Conservation (phyloP, 2,797 vertebrate species). For the Holocentrus rufus region DNA sequence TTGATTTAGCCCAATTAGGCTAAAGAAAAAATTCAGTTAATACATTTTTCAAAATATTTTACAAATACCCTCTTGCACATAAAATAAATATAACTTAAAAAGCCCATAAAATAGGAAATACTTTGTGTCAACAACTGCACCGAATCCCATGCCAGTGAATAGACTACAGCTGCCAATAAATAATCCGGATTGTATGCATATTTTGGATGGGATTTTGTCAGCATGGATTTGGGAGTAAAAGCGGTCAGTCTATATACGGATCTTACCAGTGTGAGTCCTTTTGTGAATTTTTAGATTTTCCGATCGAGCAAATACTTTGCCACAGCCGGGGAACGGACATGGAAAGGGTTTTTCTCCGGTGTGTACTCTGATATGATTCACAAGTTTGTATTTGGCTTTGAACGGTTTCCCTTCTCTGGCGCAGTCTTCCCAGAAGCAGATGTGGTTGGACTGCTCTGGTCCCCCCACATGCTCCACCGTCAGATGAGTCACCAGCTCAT, state of each 20-base stretch:
- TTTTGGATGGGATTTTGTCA: conserved; percentile 50
- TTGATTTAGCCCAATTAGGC: background rate
- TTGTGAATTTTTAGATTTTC: conserved; percentile 97
- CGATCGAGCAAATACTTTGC: conserved; percentile 93
- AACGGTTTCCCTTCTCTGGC: conserved; percentile 92
- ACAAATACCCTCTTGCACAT: background rate
- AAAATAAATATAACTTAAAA: conserved; percentile 10
- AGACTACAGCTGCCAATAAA: conserved; percentile 56
- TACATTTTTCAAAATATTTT: background rate
- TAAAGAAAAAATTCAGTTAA: background rate
- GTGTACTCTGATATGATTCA: conserved; percentile 94
- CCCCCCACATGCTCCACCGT: conserved; percentile 95
- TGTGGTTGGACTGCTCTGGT: conserved; percentile 91
- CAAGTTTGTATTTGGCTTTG: conserved; percentile 97
- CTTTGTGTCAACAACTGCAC: conserved; percentile 61
- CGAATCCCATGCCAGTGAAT: conserved; percentile 42
- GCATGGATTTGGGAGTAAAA: conserved; percentile 34
- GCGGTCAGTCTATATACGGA: conserved; percentile 1
- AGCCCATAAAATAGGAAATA: conserved; percentile 24
- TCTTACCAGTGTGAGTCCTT: conserved; percentile 94
- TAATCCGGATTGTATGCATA: conserved; percentile 63
- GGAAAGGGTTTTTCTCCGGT: conserved; percentile 95
- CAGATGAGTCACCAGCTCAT: conserved; percentile 94
- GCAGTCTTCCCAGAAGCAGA: conserved; percentile 96
- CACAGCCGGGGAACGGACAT: conserved; percentile 93